A percentile compares a stretch with the other conserved stretches of the same genome.
Evolutionary conservation across 2,113 vertebrate genomes (phyloP).

Genomic region (Motacilla alba): DNA sequence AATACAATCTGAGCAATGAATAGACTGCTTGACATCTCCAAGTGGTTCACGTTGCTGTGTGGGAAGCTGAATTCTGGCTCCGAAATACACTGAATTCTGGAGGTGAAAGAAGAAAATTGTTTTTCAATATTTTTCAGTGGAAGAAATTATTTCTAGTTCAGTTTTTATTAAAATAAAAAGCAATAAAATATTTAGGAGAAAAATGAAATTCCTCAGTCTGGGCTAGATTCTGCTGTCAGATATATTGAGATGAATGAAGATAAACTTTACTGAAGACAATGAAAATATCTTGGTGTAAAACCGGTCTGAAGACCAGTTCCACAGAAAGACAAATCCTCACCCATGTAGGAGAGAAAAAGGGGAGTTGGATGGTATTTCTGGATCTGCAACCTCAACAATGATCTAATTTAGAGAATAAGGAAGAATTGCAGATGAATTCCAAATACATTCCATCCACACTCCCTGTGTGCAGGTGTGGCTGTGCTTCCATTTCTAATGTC

Average conservation of each 20-base stretch:
- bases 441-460: neutral
- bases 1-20: neutral
- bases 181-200: neutral
- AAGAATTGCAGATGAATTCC: neutral
- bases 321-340: neutral
- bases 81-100: neutral
- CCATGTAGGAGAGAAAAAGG: neutral
- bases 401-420: neutral
- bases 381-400: neutral
- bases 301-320: neutral
- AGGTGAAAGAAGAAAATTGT: neutral
- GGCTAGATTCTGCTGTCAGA: neutral
- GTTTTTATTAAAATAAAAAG: neutral
- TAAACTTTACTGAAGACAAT: neutral
- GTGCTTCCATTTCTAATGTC: neutral
- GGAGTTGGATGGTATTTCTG: neutral
- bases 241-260: neutral
- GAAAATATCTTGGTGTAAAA: neutral
- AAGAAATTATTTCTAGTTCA: neutral
- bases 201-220: neutral
- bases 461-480: neutral
- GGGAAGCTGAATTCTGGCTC: neutral
- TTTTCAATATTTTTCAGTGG: neutral
- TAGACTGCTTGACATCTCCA: neutral
- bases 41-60: neutral